Evolutionary conservation across 2,797 vertebrate species (phyloP).

Genomic region (Takifugu rubripes): DNA sequence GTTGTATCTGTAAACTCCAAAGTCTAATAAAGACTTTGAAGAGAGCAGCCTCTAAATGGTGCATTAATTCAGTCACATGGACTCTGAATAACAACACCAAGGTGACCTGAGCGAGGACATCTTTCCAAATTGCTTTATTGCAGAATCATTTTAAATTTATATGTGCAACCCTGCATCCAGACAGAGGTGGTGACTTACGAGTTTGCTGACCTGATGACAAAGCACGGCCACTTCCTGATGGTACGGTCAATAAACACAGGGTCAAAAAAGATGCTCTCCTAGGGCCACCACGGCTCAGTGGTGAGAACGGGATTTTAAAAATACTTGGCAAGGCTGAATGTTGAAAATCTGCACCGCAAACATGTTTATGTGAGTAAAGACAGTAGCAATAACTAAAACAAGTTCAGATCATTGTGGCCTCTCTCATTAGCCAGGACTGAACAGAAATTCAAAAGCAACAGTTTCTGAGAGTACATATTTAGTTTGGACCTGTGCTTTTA

Average conservation of each 20-base stretch:
- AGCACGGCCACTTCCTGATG: slow-evolving; percentile 66
- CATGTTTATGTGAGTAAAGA: slow-evolving; percentile 14
- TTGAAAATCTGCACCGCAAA: slow-evolving; percentile 15
- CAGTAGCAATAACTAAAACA: background rate
- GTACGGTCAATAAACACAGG: slow-evolving; percentile 67
- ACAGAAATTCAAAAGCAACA: no score
- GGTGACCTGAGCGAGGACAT: slow-evolving; percentile 64
- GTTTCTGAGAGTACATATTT: background rate
- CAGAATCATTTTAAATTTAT: slow-evolving; percentile 73
- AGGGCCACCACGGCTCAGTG: slow-evolving; percentile 17
- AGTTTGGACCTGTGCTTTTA: background rate
- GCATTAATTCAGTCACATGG: slow-evolving; percentile 45
- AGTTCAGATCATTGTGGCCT: no score
- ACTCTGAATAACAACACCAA: slow-evolving; percentile 53
- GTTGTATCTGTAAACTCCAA: slow-evolving; percentile 24
- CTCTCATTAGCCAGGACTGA: no score
- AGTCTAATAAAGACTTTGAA: slow-evolving; percentile 34
- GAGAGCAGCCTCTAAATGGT: slow-evolving; percentile 37
- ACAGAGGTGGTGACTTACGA: slow-evolving; percentile 60
- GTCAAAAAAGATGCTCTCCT: slow-evolving; percentile 52
- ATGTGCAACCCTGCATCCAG: slow-evolving; percentile 46
- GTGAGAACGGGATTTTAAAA: slow-evolving; percentile 19
- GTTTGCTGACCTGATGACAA: slow-evolving; percentile 72
- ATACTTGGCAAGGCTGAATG: slow-evolving; percentile 38
- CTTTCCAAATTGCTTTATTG: slow-evolving; percentile 68